These are phyloP conservation scores for Urocyon cinereoargenteus DNA, from an alignment of 2,797 vertebrate species.

Conservation along the genomic window DNA sequence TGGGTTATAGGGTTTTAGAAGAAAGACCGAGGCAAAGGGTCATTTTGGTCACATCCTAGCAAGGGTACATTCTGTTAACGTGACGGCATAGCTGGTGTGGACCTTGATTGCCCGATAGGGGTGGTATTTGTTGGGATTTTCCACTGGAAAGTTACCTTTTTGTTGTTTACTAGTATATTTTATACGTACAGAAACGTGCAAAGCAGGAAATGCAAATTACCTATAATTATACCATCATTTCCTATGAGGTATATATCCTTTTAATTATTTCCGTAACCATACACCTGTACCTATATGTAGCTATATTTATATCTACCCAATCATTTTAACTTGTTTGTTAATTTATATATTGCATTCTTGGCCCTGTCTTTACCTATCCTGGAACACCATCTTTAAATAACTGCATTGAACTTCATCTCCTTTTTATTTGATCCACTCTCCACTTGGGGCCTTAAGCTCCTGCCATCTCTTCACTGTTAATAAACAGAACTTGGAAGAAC, in stretches of 20 bases:
- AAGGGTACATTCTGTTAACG: fast-evolving
- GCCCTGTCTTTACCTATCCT: neutral
- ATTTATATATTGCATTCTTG: neutral
- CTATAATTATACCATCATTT: too few species aligned
- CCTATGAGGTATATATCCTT: too few species aligned
- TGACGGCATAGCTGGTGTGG: fast-evolving
- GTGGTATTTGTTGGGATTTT: neutral
- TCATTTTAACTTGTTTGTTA: neutral
- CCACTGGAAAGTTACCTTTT: neutral
- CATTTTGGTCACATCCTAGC: neutral
- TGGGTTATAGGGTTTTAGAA: neutral
- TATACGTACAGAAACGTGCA: neutral
- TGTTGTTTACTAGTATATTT: neutral
- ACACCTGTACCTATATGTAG: neutral
- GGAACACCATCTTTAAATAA: neutral
- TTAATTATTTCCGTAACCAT: neutral
- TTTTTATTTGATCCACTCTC: neutral
- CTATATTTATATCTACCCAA: neutral
- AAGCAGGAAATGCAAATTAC: neutral
- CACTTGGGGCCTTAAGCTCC: neutral
- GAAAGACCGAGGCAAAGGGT: neutral
- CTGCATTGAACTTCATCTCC: neutral
- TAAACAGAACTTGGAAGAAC: neutral
- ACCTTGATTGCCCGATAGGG: neutral
- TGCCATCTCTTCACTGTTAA: neutral